Evolutionary conservation across 2,113 vertebrate genomes (phyloP), one percentile per base, ranked within the genome.

Genomic region (Mohoua ochrocephala): DNA sequence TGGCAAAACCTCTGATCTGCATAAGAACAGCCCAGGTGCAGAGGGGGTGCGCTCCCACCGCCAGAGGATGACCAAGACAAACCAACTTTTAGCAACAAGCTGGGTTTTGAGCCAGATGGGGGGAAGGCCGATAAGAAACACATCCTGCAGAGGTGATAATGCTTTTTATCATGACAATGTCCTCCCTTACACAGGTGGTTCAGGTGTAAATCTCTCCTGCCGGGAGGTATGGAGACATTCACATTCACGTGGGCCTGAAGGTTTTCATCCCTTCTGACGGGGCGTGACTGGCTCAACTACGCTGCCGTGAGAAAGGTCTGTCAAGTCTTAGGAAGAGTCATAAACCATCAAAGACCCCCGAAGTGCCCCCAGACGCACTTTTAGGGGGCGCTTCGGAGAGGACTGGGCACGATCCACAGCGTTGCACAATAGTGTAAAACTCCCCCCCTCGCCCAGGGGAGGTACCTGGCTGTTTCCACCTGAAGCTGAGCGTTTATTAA

Each of bases 401-500:
- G 15, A 28, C 35, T 13, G 31, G 31, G 35, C 44, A 17, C 5
- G 6, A 81, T 59, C 37, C 59, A 31, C 31, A 14, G 45, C 12
- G 20, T 39, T 65, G 16, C 28, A 28, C 10, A 9, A 5, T 13
- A 14, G 15, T 22, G 39, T 47, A 27, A 26, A 75, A 30, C 13
- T 73, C 3, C 22, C 22, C 22, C 7, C 2, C 3, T n/a, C 4
- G 2, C 3, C 4, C 7, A 19, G 27, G 28, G 9, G 23, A 45
- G 16, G 24, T 60, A 53, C 28, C 11, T 26, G 53, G 28, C 5
- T 5, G 0, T 39, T 53, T 23, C 30, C 20, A 47, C n/a, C 69
- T 41, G 53, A 60, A 47, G 11, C 24, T n/a, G 20, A 39, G n/a
- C 8, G 9, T 60, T 35, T 68, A 26, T 60, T 47, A 68, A 81